phyloP scores from a whole-genome alignment of 2,113 vertebrate species.

The Noturus placidus region DNA sequence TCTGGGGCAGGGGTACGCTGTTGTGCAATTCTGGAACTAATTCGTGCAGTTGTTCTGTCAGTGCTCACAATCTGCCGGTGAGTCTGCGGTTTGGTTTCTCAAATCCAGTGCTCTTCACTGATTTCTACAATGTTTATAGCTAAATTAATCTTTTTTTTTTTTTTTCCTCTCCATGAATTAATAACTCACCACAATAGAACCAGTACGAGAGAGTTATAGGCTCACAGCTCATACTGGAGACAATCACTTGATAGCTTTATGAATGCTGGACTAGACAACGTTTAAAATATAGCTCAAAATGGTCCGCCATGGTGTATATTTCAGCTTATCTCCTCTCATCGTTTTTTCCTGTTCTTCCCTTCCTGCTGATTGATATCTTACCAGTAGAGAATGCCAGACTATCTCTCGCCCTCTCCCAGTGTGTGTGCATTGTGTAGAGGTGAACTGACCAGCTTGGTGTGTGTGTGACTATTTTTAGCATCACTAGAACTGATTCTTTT shows the following conservation, averaged over 20 bases:
- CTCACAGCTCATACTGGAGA: conserved; percentile 9
- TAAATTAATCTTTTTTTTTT: conserved; percentile 1
- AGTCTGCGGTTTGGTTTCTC: conserved; percentile 28
- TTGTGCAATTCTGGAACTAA: conserved; percentile 61
- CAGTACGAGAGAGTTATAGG: neutral
- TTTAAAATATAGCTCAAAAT: conserved; percentile 29
- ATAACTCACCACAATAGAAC: neutral
- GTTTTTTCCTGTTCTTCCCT: conserved; percentile 29
- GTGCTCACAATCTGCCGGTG: conserved; percentile 25
- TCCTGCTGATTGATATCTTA: conserved; percentile 52
- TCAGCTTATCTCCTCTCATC: conserved; percentile 48
- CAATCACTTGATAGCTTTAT: conserved; percentile 6
- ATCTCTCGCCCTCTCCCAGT: conserved; percentile 23
- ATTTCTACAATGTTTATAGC: conserved; percentile 27
- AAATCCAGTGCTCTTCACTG: conserved; percentile 30
- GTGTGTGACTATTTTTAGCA: neutral
- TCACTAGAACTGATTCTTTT: conserved; percentile 30
- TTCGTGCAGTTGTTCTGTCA: conserved; percentile 47
- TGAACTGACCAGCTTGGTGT: neutral
- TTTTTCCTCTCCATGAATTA: neutral
- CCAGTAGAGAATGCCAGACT: conserved; percentile 14
- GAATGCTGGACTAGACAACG: conserved; percentile 23
- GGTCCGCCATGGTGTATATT: conserved; percentile 46
- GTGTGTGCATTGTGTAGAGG: neutral
- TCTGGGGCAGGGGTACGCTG: conserved; percentile 55